Base-by-base conservation (phyloP, 2,888 invertebrate species). In the Erebia aethiops region DNA sequence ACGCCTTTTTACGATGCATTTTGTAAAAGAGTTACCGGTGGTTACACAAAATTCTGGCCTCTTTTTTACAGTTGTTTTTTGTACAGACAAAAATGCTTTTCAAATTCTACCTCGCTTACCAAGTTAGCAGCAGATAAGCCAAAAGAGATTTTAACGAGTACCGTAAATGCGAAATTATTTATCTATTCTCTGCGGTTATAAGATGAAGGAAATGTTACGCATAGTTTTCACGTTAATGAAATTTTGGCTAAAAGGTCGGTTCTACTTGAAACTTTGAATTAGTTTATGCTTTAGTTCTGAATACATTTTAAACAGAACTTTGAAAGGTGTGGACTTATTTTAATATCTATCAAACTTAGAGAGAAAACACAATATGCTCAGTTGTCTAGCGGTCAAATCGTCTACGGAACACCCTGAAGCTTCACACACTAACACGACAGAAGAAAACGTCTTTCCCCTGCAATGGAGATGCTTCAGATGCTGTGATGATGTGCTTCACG, bases 121-220 rank as follows among this genome's bases (percentile, higher is more conserved):
- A 64, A 64, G 54, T 54, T 54, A 35, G 52, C 16, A 54, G 52
- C 52, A 46, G 46, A 62, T 41, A 18, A 54, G 11, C 35, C 14
- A 14, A 64, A 54, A 64, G 16, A 52, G 64, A 13, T 64, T 52
- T 41, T 16, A 64, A 9, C 63, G 63, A 64, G 18, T 16, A 54
- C 35, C 13, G 54, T 64, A 51, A 52, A 64, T 64, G 64, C 14
- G 16, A 64, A 64, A 64, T 63, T 63, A 51, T 63, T 63, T 63
- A 51, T 21, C 11, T 64, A 51, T 52, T 54, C 54, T 64, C 52
- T 21, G 64, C 13, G 64, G 35, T 18, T 52, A 54, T 41, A 1
- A 41, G 63, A 64, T 35, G 35, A 52, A 64, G 41, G 10, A 49
- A 51, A 63, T 13, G 62, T 49, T 63, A 54, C 64, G 16, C 18